Base-by-base conservation (phyloP, 2,888 invertebrate genomes). In the Sesia bembeciformis region DNA sequence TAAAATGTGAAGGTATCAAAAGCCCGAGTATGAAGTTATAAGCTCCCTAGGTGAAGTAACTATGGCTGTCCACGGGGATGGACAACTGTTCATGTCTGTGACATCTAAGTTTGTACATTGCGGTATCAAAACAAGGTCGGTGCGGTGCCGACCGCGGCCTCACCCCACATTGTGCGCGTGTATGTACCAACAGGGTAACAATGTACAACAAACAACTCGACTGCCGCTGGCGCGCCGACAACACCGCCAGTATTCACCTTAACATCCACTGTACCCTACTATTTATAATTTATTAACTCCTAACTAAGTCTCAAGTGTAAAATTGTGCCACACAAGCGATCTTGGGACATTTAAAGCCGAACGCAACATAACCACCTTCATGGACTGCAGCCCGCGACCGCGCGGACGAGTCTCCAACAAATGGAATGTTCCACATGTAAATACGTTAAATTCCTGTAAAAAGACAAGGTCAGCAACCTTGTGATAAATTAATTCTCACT, bases 261-360 rank as follows among this genome's bases (percentile, higher is more conserved):
- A 76, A 65, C 66, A 65, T 67, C 71, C 62, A 72, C 74, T 65
- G 73, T 81, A 83, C 65, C 75, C 78, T 82, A 83, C 74, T 75
- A 77, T 81, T 80, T 78, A 83, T 80, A 83, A 83, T 83, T 85
- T 78, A 79, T 81, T 78, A 82, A 78, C 71, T 77, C 84, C 85
- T 86, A 85, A 81, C 84, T 85, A 84, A 82, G 74, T 79, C 71
- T 79, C 74, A 70, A 77, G 78, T 84, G 82, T 84, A 81, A 79
- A 81, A 84, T 86, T 86, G 87, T 88, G 88, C 87, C 85, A 78
- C 80, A 79, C 68, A 83, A 83, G 80, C 78, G 70, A 74, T 76
- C 72, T 76, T 73, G 75, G 79, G 74, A 78, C 75, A 73, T 75
- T 68, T 67, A 71, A 82, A 78, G 79, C 78, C 64, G 68, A 72